Evolutionary conservation across 2,888 invertebrate species (phyloP), one percentile per base, ranked within the genome.

Genomic region (Chrysolina americana): DNA sequence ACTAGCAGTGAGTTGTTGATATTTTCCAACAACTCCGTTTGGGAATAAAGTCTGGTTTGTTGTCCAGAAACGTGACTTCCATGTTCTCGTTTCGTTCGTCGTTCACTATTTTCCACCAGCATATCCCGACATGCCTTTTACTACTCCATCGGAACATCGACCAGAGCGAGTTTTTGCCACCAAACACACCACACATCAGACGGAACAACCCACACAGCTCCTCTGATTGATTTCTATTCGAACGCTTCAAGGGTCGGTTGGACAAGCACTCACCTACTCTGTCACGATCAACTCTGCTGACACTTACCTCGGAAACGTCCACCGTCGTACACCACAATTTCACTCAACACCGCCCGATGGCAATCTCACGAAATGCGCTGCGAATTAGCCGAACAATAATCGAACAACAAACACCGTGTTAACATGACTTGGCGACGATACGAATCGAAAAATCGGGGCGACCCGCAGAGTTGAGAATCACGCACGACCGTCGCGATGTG

Each of bases 321-420:
- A 36, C 59, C 28, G 13, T 13, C 36, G 36, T 48, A 10, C 13
- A 28, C 15, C 59, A 36, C 59, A 53, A 73, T 65, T 63, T 47
- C 70, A 62, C 75, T 73, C 70, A 50, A 68, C 41, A 71, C 68
- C 76, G 71, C 70, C 73, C 74, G 83, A 85, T 84, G 68, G 28
- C 76, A 79, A 85, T 84, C 81, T 83, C 83, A 83, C 83, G 83
- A 79, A 76, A 76, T 71, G 74, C 73, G 82, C 82, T 80, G 83
- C 81, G 80, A 82, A 83, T 50, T 50, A 28, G 36, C n/a, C 79
- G 81, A 83, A 81, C 82, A 80, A 81, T 81, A 84, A 85, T 85
- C 85, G 85, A 85, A 84, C 82, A 81, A 77, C 78, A 80, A 82
- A 82, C 80, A 77, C 81, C 80, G 83, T 83, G 86, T 85, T 84